Base-by-base conservation (phyloP, 2,888 invertebrate genomes). In the Miltochrista miniata region DNA sequence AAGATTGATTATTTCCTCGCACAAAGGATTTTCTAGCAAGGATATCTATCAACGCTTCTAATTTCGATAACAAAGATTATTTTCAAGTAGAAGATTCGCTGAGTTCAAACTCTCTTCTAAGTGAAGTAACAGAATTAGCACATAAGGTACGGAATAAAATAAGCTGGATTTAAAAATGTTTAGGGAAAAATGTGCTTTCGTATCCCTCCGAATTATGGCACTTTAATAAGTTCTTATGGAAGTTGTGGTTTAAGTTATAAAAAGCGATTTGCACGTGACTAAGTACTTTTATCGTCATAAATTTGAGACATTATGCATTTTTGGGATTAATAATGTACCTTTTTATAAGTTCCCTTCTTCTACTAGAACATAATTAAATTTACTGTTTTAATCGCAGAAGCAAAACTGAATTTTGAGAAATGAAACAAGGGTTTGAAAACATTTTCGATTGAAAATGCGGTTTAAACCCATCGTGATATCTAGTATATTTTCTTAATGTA, bases 401-500 rank as follows among this genome's bases (percentile, higher is more conserved):
- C 18, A 24, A 24, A 24, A n/a, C 29, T 12, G 29, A 11, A 29
- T 24, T 12, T 24, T n/a, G n/a, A n/a, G 10, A 54, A 60, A 51
- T 33, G 24, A 31, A 11, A 1, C 31, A 46, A 11, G 46, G 48
- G 43, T 35, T 54, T 52, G 73, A 72, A n/a, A n/a, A n/a, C n/a
- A n/a, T n/a, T 72, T 71, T 44, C 70, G 56, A 71, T 74, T 64
- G 71, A 74, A 62, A 54, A 39, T 53, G 61, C 48, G 47, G 52
- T 59, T 60, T 60, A 66, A 64, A 62, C 61, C 67, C 48, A 57
- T 58, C 38, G 54, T 51, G 57, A 63, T 66, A 64, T 62, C 59
- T 59, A 59, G 48, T 57, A 71, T 74, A 70, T 72, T 72, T 65
- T 68, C 60, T 66, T 64, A 69, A 71, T 69, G 59, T 64, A 12